Base-by-base conservation (phyloP, 2,888 invertebrate species). In the Drosophila neonasuta region DNA sequence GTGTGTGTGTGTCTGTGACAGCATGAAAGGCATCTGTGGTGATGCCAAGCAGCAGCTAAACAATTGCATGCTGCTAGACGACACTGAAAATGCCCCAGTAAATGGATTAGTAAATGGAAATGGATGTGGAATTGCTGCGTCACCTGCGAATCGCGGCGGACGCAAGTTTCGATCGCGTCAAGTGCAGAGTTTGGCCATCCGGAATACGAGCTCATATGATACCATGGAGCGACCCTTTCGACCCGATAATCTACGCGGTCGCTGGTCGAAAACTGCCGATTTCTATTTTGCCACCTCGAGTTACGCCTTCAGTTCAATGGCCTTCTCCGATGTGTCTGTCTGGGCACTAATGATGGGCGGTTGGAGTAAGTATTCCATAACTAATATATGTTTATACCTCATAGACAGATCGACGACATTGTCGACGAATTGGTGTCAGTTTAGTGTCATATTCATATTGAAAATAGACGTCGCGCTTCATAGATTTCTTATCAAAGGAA, bases 231-330 rank as follows among this genome's bases (percentile, higher is more conserved):
- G 85, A 62, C 91, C 91, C 49, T 90, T 90, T 71, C 86, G 88
- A 48, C 88, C 88, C 59, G 90, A 90, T 63, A 84, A 84, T 50
- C 71, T 83, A 34, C 89, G 93, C 56, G 96, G 95, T 55, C 93
- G 93, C 62, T 96, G 96, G 96, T 93, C 93, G 55, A 94, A 92
- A 74, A 94, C 95, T 90, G 91, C 93, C 49, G 96, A 97, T 89
- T 97, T 96, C 89, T 92, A 96, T 58, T 92, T 96, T 68, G 95
- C 95, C 62, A 96, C 95, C 87, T 93, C 96, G 54, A 96, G 96
- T n/a, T 96, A 96, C 81, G 95, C 96, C 20, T 96, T 97, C 63
- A 96, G 96, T 44, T 94, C 96, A 63, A 95, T 96, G 69, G 95
- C 95, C 88, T 94, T 97, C 50, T 95, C 95, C 93, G 92, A 96